Conservation (phyloP, 2,888 invertebrate genomes). For the Eucera pruinosa region DNA sequence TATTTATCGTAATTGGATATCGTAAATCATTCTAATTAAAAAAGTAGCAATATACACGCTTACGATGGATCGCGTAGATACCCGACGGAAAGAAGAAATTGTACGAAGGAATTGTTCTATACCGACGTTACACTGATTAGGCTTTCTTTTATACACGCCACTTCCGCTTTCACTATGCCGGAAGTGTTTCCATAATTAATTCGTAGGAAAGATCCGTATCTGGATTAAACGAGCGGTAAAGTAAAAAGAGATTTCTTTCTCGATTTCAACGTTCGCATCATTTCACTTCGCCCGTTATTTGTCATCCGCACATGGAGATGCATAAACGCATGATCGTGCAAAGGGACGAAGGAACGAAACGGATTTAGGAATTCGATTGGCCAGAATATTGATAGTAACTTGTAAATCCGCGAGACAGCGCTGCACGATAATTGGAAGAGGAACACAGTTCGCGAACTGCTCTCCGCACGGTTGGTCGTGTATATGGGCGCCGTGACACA, state of each 20-base stretch:
- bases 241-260: constrained; percentile 44
- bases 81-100: constrained; percentile 12
- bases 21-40: constrained; percentile 53
- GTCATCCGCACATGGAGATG: no score
- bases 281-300: constrained; percentile 45
- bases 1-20: constrained; percentile 52
- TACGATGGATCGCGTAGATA: constrained; percentile 24
- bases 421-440: constrained; percentile 37
- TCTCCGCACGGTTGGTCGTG: constrained; percentile 21
- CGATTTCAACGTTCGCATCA: constrained; percentile 33
- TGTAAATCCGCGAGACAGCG: constrained; percentile 19
- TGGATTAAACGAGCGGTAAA: constrained; percentile 52
- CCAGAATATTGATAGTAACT: background rate
- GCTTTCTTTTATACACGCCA: constrained; percentile 56
- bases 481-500: constrained; percentile 8
- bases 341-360: background rate
- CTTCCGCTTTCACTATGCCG: constrained; percentile 71
- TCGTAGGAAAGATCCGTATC: constrained; percentile 51
- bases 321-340: no score
- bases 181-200: constrained; percentile 69
- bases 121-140: constrained; percentile 36
- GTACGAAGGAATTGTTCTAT: constrained; percentile 43
- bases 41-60: constrained; percentile 1
- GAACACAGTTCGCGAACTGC: constrained; percentile 32
- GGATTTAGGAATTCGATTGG: background rate